A percentile compares a stretch with the other conserved stretches of the same genome.
phyloP scores from a whole-genome alignment of 2,113 vertebrate genomes.

The Mesocricetus auratus region DNA sequence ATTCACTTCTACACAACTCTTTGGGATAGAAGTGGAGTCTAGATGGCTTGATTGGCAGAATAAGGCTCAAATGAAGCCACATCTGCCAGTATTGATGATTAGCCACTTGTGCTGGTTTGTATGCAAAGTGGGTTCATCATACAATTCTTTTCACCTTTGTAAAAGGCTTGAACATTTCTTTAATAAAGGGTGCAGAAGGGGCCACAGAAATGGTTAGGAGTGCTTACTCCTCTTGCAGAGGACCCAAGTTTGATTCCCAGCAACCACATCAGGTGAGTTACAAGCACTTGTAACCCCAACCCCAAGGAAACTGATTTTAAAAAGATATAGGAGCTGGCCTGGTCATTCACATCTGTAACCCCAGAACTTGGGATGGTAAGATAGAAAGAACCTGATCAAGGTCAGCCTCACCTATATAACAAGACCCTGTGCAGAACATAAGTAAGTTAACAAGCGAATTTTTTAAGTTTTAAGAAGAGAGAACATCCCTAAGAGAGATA shows the following conservation, averaged over 20 bases:
- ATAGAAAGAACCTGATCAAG: not conserved
- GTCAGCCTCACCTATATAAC: not conserved
- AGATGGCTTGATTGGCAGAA: not conserved
- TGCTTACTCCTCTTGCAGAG: not conserved
- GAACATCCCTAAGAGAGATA: too few relatives aligned
- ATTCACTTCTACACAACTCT: not conserved
- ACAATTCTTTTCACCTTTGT: not conserved
- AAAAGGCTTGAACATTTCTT: not conserved
- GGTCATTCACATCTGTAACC: not conserved
- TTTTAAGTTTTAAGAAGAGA: slow-evolving; percentile 23
- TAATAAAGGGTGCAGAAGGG: not conserved
- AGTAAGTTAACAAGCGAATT: not conserved
- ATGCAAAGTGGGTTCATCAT: not conserved
- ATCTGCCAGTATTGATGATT: not conserved
- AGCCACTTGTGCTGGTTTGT: not conserved
- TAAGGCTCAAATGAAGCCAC: not conserved
- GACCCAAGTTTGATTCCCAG: too few relatives aligned
- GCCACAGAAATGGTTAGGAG: not conserved
- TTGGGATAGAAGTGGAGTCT: not conserved
- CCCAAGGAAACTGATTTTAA: not conserved
- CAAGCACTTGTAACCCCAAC: not conserved
- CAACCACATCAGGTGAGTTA: not conserved
- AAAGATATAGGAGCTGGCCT: not conserved
- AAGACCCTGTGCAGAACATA: not conserved
- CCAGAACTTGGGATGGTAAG: not conserved